A percentile compares a stretch with the other conserved stretches of the same genome.
These are phyloP conservation scores for Apodemia zela DNA, from an alignment of 2,888 invertebrate genomes.

Conservation along the genomic window DNA sequence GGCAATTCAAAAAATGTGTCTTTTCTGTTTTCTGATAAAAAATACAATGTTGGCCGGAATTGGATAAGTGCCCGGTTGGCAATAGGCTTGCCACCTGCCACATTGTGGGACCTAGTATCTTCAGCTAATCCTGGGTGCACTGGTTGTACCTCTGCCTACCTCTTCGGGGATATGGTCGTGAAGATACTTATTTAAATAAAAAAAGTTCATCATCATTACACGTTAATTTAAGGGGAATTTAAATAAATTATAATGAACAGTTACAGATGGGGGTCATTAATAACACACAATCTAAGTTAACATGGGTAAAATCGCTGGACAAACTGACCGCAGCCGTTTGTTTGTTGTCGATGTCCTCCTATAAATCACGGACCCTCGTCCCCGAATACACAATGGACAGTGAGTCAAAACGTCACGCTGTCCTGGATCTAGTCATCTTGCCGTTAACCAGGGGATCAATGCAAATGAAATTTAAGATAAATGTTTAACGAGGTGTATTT, in stretches of 20 bases:
- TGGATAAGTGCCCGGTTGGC: too few relatives aligned
- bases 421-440: slow-evolving; percentile 27
- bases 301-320: slow-evolving; percentile 31
- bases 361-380: slow-evolving; percentile 72
- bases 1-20: too few relatives aligned
- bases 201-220: neutral
- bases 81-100: too few relatives aligned
- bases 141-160: too few relatives aligned
- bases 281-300: slow-evolving; percentile 30
- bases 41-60: too few relatives aligned
- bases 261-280: slow-evolving; percentile 29
- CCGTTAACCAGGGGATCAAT: slow-evolving; percentile 29
- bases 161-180: too few relatives aligned
- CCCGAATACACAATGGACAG: slow-evolving; percentile 46
- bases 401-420: slow-evolving; percentile 45
- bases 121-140: too few relatives aligned
- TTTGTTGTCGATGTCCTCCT: slow-evolving; percentile 56
- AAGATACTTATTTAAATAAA: too few relatives aligned
- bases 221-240: slow-evolving; percentile 10
- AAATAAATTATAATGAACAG: slow-evolving; percentile 21
- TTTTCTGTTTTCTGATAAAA: too few relatives aligned
- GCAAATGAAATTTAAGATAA: slow-evolving; percentile 15
- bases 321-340: slow-evolving; percentile 39
- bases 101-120: too few relatives aligned
- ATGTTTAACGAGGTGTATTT: neutral